phyloP scores from a whole-genome alignment of 2,888 invertebrate species.

The Anthophora plumipes region DNA sequence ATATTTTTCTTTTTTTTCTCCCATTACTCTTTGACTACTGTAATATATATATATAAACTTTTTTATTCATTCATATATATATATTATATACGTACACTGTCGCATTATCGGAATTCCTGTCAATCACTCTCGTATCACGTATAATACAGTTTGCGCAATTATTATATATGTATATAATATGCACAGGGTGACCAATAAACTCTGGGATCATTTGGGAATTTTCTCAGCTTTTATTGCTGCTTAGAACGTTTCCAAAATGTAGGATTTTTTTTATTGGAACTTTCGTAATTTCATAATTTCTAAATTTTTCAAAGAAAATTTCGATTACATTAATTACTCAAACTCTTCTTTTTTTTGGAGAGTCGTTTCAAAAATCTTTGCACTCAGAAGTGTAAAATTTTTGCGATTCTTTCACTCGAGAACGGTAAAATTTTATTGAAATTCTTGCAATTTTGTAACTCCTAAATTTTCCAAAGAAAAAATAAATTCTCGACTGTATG shows the following conservation, averaged over 20 bases:
- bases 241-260: too few relatives aligned
- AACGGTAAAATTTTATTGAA: too few relatives aligned
- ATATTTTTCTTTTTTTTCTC: constrained; percentile 57
- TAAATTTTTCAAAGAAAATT: too few relatives aligned
- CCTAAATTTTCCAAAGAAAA: too few relatives aligned
- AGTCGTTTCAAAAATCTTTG: too few relatives aligned
- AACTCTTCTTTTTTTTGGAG: too few relatives aligned
- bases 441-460: too few relatives aligned
- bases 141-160: constrained; percentile 62
- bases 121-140: constrained; percentile 53
- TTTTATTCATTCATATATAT: constrained; percentile 35
- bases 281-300: not conserved
- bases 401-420: too few relatives aligned
- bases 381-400: too few relatives aligned
- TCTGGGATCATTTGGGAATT: not conserved
- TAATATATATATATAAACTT: constrained; percentile 53
- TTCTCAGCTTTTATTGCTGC: not conserved
- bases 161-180: constrained; percentile 66
- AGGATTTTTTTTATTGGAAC: not conserved
- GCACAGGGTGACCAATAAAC: constrained; percentile 25
- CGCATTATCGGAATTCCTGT: constrained; percentile 40
- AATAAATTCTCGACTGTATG: too few relatives aligned
- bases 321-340: too few relatives aligned
- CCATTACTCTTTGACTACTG: constrained; percentile 69
- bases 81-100: constrained; percentile 59